Percentiles rank a stretch among this genome's conserved stretches.
These are phyloP conservation scores for Albula goreensis DNA, from an alignment of 2,113 vertebrate species.

Conservation along the genomic window DNA sequence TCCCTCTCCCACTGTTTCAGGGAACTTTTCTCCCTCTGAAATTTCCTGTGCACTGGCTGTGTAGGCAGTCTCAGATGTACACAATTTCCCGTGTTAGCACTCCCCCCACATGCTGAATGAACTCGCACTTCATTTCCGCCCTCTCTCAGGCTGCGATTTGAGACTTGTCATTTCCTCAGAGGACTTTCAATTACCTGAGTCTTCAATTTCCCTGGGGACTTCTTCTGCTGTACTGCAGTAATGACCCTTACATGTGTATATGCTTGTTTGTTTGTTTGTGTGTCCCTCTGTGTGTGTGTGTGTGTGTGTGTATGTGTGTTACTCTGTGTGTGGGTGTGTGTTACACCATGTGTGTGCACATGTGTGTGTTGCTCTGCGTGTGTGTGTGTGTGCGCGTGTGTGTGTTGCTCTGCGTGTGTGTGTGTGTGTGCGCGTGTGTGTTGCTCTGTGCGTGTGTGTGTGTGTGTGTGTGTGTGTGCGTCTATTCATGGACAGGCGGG, in stretches of 20 bases:
- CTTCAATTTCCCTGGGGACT: slow-evolving; percentile 26
- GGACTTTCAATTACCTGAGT: slow-evolving; percentile 60
- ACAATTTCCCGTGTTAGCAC: slow-evolving; percentile 54
- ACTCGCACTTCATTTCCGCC: slow-evolving; percentile 64
- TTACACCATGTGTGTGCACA: neutral
- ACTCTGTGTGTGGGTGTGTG: neutral
- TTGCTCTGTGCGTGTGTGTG: neutral
- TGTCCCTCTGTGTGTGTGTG: neutral
- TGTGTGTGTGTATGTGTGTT: slow-evolving; percentile 12
- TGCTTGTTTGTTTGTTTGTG: neutral
- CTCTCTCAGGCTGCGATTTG: slow-evolving; percentile 36
- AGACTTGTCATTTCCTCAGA: slow-evolving; percentile 51
- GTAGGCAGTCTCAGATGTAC: slow-evolving; percentile 15
- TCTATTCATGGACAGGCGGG: slow-evolving; percentile 71
- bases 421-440: neutral
- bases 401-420: neutral
- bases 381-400: neutral
- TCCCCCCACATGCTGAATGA: slow-evolving; percentile 24
- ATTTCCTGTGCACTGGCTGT: neutral
- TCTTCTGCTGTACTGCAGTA: neutral
- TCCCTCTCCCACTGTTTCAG: neutral
- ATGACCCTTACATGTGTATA: neutral
- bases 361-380: neutral
- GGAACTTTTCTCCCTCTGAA: neutral
- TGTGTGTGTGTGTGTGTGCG: neutral